Conservation (phyloP, 2,888 invertebrate genomes). For the Cheilosia urbana region DNA sequence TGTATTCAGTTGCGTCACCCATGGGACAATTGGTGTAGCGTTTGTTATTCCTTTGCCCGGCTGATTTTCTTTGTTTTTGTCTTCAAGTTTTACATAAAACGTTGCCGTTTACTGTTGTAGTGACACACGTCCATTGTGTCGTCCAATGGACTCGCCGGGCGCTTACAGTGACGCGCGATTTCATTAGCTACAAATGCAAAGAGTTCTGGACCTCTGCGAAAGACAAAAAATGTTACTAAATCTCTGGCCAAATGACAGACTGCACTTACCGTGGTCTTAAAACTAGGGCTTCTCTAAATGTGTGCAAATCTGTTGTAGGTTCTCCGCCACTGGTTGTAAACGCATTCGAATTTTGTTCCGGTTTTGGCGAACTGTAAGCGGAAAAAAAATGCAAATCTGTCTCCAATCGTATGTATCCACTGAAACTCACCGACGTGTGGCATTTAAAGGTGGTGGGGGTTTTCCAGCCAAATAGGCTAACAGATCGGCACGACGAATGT, state of each 20-base stretch:
- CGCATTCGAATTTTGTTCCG: slow-evolving; percentile 77
- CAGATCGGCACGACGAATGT: slow-evolving; percentile 90
- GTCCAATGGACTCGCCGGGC: slow-evolving; percentile 88
- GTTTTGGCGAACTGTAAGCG: slow-evolving; percentile 81
- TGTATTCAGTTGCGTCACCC: not conserved
- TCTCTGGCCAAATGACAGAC: not conserved
- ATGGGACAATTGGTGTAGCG: slow-evolving; percentile 20
- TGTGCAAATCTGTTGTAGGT: slow-evolving; percentile 86
- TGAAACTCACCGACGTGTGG: slow-evolving; percentile 83
- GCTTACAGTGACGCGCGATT: slow-evolving; percentile 89
- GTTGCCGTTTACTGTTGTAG: slow-evolving; percentile 88
- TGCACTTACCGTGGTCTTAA: slow-evolving; percentile 83
- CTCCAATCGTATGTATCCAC: slow-evolving; percentile 26
- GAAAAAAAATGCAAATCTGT: not conserved
- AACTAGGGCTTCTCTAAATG: slow-evolving; percentile 90
- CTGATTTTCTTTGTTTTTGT: not conserved
- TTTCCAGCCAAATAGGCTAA: slow-evolving; percentile 91
- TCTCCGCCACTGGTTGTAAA: slow-evolving; percentile 82
- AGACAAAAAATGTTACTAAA: not conserved
- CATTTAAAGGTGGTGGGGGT: slow-evolving; percentile 86
- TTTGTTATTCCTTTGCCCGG: slow-evolving; percentile 19
- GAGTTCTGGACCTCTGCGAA: slow-evolving; percentile 85
- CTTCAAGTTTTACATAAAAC: slow-evolving; percentile 86
- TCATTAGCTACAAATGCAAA: slow-evolving; percentile 90
- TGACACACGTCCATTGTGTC: slow-evolving; percentile 92